These are phyloP conservation scores for Saccostrea glomerata DNA, from an alignment of 1,140 invertebrate genomes.

Conservation along the genomic window DNA sequence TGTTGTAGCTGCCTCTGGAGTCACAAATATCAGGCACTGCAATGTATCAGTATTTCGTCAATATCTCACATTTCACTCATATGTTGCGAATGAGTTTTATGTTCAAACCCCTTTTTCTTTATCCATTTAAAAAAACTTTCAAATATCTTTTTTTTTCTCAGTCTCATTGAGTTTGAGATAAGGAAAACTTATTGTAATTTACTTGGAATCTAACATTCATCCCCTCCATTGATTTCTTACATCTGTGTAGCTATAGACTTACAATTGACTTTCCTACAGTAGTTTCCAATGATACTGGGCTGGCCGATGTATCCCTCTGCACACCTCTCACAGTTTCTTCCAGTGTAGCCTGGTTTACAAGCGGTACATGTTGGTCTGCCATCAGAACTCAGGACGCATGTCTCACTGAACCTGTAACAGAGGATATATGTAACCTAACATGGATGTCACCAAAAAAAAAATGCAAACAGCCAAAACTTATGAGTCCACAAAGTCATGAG, in stretches of 20 bases:
- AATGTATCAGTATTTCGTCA: neutral
- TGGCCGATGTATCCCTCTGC: constrained; percentile 71
- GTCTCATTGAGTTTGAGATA: no score
- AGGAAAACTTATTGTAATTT: no score
- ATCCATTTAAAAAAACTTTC: no score
- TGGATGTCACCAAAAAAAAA: neutral
- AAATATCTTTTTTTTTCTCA: no score
- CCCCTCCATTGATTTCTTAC: neutral
- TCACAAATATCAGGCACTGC: constrained; percentile 60
- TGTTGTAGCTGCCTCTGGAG: constrained; percentile 58
- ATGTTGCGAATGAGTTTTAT: neutral
- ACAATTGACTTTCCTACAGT: constrained; percentile 63
- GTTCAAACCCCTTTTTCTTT: no score
- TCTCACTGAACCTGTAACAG: constrained; percentile 84
- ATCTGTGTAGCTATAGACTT: neutral
- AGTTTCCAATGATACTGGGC: constrained; percentile 71
- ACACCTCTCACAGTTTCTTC: constrained; percentile 85
- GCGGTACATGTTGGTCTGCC: constrained; percentile 89
- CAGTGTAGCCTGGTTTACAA: constrained; percentile 91
- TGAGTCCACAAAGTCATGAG: no score
- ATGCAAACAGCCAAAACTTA: neutral
- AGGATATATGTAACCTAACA: neutral
- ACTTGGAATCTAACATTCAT: neutral
- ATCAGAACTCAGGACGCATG: constrained; percentile 89
- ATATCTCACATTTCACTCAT: neutral